Percentiles rank a stretch among this genome's conserved stretches.
These are phyloP conservation scores for Anoplophora glabripennis DNA, from an alignment of 1,140 invertebrate genomes.

Conservation along the genomic window DNA sequence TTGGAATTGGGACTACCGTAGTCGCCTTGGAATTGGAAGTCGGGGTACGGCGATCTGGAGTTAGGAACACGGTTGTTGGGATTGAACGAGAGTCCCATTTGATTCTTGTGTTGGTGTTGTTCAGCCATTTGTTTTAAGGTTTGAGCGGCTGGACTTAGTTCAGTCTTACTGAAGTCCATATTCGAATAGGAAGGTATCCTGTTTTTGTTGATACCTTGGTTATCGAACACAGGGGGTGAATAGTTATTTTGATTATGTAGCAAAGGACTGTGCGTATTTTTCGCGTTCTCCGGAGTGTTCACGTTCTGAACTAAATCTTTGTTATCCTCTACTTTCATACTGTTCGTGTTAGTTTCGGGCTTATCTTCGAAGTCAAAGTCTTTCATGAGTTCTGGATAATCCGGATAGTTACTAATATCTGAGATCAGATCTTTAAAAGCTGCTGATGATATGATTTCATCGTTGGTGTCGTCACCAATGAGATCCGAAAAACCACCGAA, in stretches of 20 bases:
- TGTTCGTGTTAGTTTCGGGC: conserved; percentile 43
- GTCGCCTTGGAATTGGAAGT: conserved; percentile 53
- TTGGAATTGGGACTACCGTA: conserved; percentile 54
- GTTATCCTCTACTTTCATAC: conserved; percentile 54
- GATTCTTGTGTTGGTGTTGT: conserved; percentile 87
- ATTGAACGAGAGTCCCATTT: conserved; percentile 54
- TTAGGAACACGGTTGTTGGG: conserved; percentile 45
- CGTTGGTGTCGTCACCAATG: conserved; percentile 77
- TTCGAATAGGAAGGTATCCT: conserved; percentile 48
- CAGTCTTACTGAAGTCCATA: conserved; percentile 59
- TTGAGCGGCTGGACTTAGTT: conserved; percentile 84
- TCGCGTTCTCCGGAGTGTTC: conserved; percentile 27
- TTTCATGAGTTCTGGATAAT: conserved; percentile 80
- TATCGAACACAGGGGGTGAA: conserved; percentile 50
- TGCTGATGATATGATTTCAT: conserved; percentile 76
- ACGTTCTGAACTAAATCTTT: conserved; percentile 40
- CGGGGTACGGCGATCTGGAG: conserved; percentile 53
- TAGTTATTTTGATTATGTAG: conserved; percentile 50
- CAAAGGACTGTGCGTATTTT: conserved; percentile 35
- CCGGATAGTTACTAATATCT: conserved; percentile 78
- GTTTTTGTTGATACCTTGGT: conserved; percentile 42
- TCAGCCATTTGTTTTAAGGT: conserved; percentile 95
- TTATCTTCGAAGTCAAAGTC: conserved; percentile 72
- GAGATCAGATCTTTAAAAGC: conserved; percentile 85
- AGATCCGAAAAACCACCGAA: conserved; percentile 76